Percentiles rank a stretch among this genome's conserved stretches.
These are phyloP conservation scores for Oncorhynchus gorbuscha DNA, from an alignment of 2,113 vertebrate genomes.

Conservation along the genomic window DNA sequence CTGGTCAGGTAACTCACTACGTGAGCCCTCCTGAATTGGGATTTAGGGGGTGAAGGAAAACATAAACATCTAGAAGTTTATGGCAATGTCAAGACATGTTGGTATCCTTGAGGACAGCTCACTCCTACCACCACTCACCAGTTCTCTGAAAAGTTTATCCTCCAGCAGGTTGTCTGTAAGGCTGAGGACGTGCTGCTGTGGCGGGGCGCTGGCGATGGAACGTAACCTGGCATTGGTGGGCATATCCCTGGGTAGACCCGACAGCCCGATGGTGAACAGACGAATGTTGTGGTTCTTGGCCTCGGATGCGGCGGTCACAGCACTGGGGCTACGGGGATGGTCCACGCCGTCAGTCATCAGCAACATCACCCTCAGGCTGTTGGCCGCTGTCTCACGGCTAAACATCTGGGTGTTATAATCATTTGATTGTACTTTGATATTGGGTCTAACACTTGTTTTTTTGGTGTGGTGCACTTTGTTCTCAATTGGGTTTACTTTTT, in stretches of 20 bases:
- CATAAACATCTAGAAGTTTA: too few species aligned
- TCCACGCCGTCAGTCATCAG: conserved; percentile 83
- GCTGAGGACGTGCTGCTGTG: conserved; percentile 72
- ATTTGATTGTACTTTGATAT: too few species aligned
- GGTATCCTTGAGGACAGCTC: not conserved
- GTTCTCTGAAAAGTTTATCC: conserved; percentile 64
- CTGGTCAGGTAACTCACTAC: too few species aligned
- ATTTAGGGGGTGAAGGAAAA: too few species aligned
- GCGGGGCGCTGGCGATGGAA: conserved; percentile 76
- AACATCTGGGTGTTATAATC: conserved; percentile 74
- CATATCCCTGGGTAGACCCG: conserved; percentile 43
- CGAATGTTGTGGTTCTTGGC: conserved; percentile 80
- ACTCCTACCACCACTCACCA: conserved; percentile 61
- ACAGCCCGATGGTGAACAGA: conserved; percentile 80
- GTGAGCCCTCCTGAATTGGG: too few species aligned
- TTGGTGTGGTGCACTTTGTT: too few species aligned
- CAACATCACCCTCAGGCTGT: conserved; percentile 75
- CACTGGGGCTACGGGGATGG: conserved; percentile 82
- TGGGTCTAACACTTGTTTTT: too few species aligned
- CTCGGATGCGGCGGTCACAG: conserved; percentile 68
- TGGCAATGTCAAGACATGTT: too few species aligned
- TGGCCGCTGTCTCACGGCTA: conserved; percentile 68
- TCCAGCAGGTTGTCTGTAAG: conserved; percentile 76
- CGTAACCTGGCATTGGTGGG: conserved; percentile 69
- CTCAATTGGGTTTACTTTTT: too few species aligned